A percentile compares a stretch with the other conserved stretches of the same genome.
Evolutionary conservation across 2,797 vertebrate genomes (phyloP).

Genomic region (Labroides dimidiatus): DNA sequence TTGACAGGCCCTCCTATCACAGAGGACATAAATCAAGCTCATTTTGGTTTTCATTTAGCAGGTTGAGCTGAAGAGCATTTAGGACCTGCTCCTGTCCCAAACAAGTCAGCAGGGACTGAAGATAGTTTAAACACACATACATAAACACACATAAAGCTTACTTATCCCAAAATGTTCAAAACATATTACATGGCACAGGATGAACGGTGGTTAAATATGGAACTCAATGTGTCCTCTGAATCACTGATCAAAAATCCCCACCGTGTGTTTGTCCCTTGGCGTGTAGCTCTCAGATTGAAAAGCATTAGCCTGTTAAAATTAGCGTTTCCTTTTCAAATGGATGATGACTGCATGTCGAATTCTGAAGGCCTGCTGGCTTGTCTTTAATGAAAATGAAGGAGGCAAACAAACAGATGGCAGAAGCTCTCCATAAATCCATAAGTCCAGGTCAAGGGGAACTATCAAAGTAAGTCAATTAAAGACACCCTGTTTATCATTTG

Average conservation of each 20-base stretch:
- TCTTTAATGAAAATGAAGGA: slow-evolving; percentile 17
- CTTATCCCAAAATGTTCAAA: slow-evolving; percentile 35
- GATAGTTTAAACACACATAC: neutral
- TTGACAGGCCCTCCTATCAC: too few relatives aligned
- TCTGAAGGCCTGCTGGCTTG: slow-evolving; percentile 45
- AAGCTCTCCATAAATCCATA: slow-evolving; percentile 53
- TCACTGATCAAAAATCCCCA: slow-evolving; percentile 53
- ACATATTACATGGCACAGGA: slow-evolving; percentile 51
- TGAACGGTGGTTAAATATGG: slow-evolving; percentile 50
- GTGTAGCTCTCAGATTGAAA: slow-evolving; percentile 38
- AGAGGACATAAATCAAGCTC: slow-evolving; percentile 55
- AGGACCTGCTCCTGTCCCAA: slow-evolving; percentile 40
- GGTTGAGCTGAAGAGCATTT: slow-evolving; percentile 53
- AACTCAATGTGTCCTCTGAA: slow-evolving; percentile 54
- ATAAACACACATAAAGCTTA: neutral
- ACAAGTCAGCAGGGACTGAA: slow-evolving; percentile 23
- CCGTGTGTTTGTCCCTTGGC: slow-evolving; percentile 45
- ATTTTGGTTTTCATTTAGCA: slow-evolving; percentile 31
- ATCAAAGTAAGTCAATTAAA: slow-evolving; percentile 65
- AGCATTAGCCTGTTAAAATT: slow-evolving; percentile 53
- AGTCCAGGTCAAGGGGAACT: slow-evolving; percentile 73
- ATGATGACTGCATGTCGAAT: slow-evolving; percentile 29
- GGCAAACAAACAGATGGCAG: slow-evolving; percentile 29
- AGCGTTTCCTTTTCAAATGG: slow-evolving; percentile 40
- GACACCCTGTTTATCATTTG: slow-evolving; percentile 63